Evolutionary conservation across 1,140 invertebrate genomes (phyloP), one percentile per base, ranked within the genome.

Genomic region (Cyclargus thomasi): DNA sequence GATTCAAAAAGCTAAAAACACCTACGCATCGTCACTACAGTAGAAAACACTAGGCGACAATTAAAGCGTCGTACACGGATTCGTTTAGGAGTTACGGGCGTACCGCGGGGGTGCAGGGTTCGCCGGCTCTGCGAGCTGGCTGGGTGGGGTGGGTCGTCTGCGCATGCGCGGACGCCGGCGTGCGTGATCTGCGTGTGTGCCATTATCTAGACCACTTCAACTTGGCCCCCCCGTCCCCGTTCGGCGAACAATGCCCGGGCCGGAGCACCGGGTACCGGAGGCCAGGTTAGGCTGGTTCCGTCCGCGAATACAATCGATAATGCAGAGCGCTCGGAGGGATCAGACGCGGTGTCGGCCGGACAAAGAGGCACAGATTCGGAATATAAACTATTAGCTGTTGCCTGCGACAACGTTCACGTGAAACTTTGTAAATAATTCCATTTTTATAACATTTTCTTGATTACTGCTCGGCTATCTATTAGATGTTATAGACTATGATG

Each of bases 261-360:
- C 21, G 64, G 63, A 68, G 77, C 76, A 72, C 76, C 67, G 63
- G 75, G 73, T 71, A 76, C 62, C 59, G 64, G 72, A 73, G 82
- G 47, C 82, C 82, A 65, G 11, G n/a, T n/a, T 73, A 72, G 3
- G 53, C 0, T 85, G 79, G 85, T 77, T 71, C 29, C 83, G 75
- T 86, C 82, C 79, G 80, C 78, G 81, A 86, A 84, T 85, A 83
- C 80, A 89, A 89, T 89, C 86, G 84, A 89, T 89, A 89, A 85
- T 82, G 83, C 82, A 82, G 83, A 83, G 67, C 67, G 73, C 76
- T 82, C 76, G 75, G 79, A 82, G 83, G 82, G 84, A 86, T 87
- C 84, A 89, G 85, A 89, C 83, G 71, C 72, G 74, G 70, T 79
- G 85, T 80, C 80, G 80, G 79, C 67, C 74, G 74, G 72, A 80